Conservation (phyloP, 1,140 invertebrate species). For the Calliopsis andreniformis region DNA sequence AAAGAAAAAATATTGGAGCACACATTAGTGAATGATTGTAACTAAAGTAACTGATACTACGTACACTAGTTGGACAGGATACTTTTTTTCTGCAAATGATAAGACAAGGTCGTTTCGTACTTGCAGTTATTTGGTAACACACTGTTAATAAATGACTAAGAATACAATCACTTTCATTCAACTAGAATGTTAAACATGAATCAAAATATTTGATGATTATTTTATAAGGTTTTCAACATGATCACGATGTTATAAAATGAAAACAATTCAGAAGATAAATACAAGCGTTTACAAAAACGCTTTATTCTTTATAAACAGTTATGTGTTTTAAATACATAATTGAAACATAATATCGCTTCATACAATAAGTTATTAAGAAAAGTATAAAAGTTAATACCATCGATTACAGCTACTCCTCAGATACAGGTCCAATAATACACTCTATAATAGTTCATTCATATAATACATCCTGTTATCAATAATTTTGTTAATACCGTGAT, state of each 20-base stretch:
- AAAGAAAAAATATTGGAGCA: neutral
- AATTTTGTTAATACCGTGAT: neutral
- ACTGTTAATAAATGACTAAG: neutral
- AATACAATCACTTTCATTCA: slow-evolving; percentile 1
- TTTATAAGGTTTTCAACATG: neutral
- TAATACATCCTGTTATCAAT: neutral
- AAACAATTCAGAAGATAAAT: slow-evolving; percentile 29
- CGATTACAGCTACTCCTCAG: neutral
- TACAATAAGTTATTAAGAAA: slow-evolving; percentile 14
- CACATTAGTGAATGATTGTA: neutral
- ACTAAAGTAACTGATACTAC: too few species aligned
- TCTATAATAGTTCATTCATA: slow-evolving; percentile 1
- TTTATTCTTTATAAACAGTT: slow-evolving; percentile 29
- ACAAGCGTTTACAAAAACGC: slow-evolving; percentile 37
- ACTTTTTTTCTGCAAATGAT: too few species aligned
- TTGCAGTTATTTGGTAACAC: too few species aligned
- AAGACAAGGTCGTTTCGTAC: too few species aligned
- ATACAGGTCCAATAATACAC: slow-evolving; percentile 27
- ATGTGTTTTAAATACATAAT: slow-evolving; percentile 26
- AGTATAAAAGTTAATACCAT: slow-evolving; percentile 8
- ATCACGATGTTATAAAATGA: slow-evolving; percentile 19
- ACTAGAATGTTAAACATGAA: slow-evolving; percentile 4
- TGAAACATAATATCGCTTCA: neutral
- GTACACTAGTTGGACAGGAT: too few species aligned
- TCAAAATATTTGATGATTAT: slow-evolving; percentile 1